phyloP scores from a whole-genome alignment of 2,113 vertebrate genomes.

The Saccopteryx bilineata region DNA sequence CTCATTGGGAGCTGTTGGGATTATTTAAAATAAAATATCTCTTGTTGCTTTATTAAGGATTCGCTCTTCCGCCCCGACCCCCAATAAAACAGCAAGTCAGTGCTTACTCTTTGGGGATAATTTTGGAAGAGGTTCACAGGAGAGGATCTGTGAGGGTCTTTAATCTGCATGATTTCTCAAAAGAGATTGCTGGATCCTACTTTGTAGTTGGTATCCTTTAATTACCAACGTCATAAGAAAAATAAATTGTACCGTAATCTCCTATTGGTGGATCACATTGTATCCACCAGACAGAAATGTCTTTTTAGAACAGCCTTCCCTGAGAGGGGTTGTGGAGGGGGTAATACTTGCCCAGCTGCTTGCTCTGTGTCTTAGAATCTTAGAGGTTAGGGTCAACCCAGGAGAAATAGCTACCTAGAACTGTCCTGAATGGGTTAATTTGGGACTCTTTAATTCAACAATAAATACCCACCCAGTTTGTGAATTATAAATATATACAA shows the following conservation, averaged over 20 bases:
- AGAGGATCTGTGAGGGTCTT: not conserved
- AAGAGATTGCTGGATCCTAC: not conserved
- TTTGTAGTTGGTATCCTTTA: conserved; percentile 12
- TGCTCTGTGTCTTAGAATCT: not conserved
- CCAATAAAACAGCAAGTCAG: not conserved
- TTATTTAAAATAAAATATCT: conserved; percentile 22
- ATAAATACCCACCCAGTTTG: not conserved
- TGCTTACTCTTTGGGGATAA: not conserved
- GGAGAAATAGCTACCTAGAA: not conserved
- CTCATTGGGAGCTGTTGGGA: not conserved
- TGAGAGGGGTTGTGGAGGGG: not conserved
- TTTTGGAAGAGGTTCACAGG: not conserved
- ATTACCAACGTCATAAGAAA: not conserved
- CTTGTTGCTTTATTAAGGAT: not conserved
- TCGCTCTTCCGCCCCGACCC: too few relatives aligned
- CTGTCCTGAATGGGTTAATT: not conserved
- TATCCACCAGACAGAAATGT: not conserved
- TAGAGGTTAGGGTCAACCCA: not conserved
- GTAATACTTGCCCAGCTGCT: not conserved
- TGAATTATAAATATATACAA: not conserved
- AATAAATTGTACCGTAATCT: not conserved
- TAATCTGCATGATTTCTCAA: not conserved
- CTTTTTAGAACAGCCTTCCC: not conserved
- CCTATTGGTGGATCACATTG: not conserved
- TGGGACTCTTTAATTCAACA: not conserved